phyloP scores from a whole-genome alignment of 2,797 vertebrate species.

The Spinus olivaceus region DNA sequence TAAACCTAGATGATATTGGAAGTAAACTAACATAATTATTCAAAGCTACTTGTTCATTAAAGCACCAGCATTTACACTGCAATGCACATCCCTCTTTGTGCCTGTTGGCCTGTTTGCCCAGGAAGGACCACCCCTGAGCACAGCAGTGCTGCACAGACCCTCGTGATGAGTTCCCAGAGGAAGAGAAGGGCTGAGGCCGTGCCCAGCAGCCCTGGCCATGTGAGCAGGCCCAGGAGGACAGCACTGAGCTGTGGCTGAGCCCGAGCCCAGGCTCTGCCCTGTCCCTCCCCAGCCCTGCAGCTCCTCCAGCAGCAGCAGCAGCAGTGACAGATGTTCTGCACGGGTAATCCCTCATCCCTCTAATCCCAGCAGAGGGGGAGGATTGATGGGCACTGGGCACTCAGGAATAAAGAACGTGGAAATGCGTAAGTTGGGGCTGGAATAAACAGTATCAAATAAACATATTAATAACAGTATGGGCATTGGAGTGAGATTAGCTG shows the following conservation, averaged over 20 bases:
- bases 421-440: neutral
- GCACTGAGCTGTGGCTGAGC: neutral
- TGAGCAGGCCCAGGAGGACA: neutral
- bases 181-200: neutral
- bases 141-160: neutral
- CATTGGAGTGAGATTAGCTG: conserved; percentile 35
- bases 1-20: neutral
- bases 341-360: conserved; percentile 14
- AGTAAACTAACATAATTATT: conserved; percentile 2
- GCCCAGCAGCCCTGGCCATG: neutral
- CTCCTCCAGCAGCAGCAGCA: neutral
- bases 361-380: conserved; percentile 23
- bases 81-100: neutral
- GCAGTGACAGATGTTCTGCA: conserved; percentile 19
- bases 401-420: neutral
- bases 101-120: neutral
- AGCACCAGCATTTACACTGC: conserved; percentile 2
- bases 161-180: neutral
- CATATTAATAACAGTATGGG: neutral
- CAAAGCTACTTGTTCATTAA: conserved; percentile 7
- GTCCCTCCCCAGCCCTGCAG: neutral
- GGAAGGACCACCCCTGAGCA: neutral
- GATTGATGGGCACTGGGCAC: neutral
- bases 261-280: neutral
- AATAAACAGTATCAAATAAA: conserved; percentile 29